Evolutionary conservation across 2,888 invertebrate species (phyloP), one percentile per base, ranked within the genome.

Genomic region (Actias luna): DNA sequence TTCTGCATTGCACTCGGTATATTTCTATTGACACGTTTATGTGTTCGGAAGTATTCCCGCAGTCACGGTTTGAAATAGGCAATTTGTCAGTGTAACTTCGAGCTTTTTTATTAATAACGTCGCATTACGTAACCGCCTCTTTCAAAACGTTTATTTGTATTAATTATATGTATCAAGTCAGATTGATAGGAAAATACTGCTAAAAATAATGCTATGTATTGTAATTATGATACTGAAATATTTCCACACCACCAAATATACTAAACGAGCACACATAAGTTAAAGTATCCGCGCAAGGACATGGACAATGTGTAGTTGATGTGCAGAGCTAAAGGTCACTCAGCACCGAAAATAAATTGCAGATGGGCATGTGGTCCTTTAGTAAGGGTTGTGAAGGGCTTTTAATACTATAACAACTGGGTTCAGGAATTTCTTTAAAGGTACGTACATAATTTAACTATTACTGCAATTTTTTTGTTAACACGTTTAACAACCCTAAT

Each of bases 321-420:
- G 42, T 98, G 97, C 79, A 95, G 95, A 62, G 97, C 97, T 0
- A 96, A 95, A 0, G 96, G 98, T 8, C 95, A 96, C 69, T 97
- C 97, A 0, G 89, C 93, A 5, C 97, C 97, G 0, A 95, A 94
- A 68, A 96, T 97, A 72, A 96, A 94, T n/a, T 98, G 98, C 97
- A 93, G 95, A 69, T 87, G 96, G 31, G 97, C n/a, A n/a, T n/a
- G n/a, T n/a, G n/a, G n/a, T n/a, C n/a, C n/a, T n/a, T n/a, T n/a
- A n/a, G n/a, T n/a, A n/a, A n/a, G n/a, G n/a, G n/a, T n/a, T n/a
- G n/a, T n/a, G n/a, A n/a, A n/a, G n/a, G n/a, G n/a, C 92, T 93
- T 31, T 93, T 94, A 70, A 75, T 94, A 64, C 81, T 94, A 65
- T 93, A 94, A 72, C 94, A 93, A 72, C 76, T 46, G 80, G 83